Percentiles rank a stretch among this genome's conserved stretches.
Conservation (phyloP, 2,888 invertebrate genomes). For the Poecilobothrus nobilitatus region DNA sequence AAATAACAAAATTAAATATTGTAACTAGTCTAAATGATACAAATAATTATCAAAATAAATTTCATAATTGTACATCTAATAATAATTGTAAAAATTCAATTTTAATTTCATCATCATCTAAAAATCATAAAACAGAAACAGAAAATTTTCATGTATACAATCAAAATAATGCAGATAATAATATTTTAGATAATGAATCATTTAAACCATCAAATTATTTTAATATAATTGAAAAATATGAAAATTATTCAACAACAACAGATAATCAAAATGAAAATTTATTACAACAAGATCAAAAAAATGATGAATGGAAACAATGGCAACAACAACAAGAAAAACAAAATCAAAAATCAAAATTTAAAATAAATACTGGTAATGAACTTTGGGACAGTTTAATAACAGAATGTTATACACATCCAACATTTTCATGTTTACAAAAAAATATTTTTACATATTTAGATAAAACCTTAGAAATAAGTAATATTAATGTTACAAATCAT, state of each 20-base stretch:
- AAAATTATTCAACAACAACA: constrained; percentile 21
- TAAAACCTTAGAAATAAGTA: constrained; percentile 54
- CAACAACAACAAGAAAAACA: constrained; percentile 17
- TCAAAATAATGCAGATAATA: not conserved
- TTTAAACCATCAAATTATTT: not conserved
- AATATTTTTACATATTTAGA: constrained; percentile 67
- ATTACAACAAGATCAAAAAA: too few species aligned
- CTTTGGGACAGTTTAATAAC: constrained; percentile 66
- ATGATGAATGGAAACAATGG: not conserved
- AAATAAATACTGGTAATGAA: constrained; percentile 50
- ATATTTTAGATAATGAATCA: not conserved
- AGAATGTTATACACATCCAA: constrained; percentile 58
- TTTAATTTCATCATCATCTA: too few species aligned
- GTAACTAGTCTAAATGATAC: not conserved
- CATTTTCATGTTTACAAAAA: constrained; percentile 67
- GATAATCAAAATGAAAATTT: not conserved
- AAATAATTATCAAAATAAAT: constrained; percentile 7
- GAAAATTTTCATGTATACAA: not conserved
- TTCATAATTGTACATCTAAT: not conserved
- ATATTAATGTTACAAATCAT: constrained; percentile 58
- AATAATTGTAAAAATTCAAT: too few species aligned
- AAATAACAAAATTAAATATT: constrained; percentile 7
- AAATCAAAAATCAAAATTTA: constrained; percentile 5
- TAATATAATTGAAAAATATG: constrained; percentile 9
- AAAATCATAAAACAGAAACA: too few species aligned